Evolutionary conservation across 2,888 invertebrate species (phyloP).

Genomic region (Troides aeacus): DNA sequence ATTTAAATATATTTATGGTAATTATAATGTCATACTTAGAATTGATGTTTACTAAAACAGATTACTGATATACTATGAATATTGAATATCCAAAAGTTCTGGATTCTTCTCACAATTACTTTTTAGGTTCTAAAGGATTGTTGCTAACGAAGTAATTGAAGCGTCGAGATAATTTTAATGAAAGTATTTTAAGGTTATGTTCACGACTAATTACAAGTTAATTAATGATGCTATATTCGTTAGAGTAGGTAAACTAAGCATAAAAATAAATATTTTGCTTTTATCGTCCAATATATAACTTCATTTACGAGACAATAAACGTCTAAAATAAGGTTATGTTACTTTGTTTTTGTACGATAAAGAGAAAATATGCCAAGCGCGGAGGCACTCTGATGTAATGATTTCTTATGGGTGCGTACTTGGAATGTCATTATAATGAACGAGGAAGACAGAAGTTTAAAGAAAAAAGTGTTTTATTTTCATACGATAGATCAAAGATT

Average conservation of each 20-base stretch:
- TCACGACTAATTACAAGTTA: neutral
- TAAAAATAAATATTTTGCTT: conserved; percentile 8
- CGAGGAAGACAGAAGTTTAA: neutral
- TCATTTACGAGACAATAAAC: conserved; percentile 16
- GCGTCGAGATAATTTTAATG: no score
- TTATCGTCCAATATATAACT: conserved; percentile 11
- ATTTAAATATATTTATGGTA: no score
- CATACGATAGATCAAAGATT: no score
- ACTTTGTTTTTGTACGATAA: conserved; percentile 6
- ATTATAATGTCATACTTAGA: no score
- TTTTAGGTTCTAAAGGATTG: no score
- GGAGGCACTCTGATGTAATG: neutral
- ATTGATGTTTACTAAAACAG: no score
- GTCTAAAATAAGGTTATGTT: conserved; percentile 13
- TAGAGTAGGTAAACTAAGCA: neutral
- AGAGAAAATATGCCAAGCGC: conserved; percentile 9
- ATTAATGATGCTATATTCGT: neutral
- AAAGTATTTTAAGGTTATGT: neutral
- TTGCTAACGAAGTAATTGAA: no score
- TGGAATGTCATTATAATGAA: conserved; percentile 3
- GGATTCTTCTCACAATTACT: no score
- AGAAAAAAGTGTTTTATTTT: no score
- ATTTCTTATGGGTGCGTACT: conserved; percentile 6
- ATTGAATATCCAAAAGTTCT: no score
- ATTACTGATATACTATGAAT: no score